These are phyloP conservation scores for Megaustenia siamemsis DNA, from an alignment of 2,888 invertebrate genomes.

Conservation along the genomic window DNA sequence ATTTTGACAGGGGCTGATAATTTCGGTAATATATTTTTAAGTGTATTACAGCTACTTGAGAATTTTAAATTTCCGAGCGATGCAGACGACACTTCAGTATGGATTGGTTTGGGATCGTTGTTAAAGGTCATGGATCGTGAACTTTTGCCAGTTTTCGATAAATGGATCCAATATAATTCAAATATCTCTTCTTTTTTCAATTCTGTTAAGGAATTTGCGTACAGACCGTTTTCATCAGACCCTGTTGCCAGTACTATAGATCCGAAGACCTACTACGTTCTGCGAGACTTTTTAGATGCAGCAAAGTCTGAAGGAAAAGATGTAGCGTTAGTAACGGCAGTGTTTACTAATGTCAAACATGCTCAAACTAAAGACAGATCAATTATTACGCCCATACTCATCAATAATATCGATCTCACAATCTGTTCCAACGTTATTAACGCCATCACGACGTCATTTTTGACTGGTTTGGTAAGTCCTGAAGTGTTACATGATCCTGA, in stretches of 20 bases:
- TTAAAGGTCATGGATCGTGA: neutral
- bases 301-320: neutral
- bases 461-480: constrained; percentile 64
- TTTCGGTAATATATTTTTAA: neutral
- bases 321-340: constrained; percentile 21
- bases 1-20: neutral
- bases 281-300: neutral
- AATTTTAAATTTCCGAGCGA: too few relatives aligned
- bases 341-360: neutral
- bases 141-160: neutral
- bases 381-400: neutral
- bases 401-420: constrained; percentile 72
- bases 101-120: neutral
- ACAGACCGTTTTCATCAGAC: constrained; percentile 15
- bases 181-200: constrained; percentile 25
- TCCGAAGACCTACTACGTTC: constrained; percentile 11
- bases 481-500: constrained; percentile 62
- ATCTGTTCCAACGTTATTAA: constrained; percentile 70
- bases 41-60: neutral
- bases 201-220: constrained; percentile 5
- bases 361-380: neutral
- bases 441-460: constrained; percentile 68
- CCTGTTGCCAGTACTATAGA: constrained; percentile 12
- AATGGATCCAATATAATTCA: constrained; percentile 4
- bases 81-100: neutral